Base-by-base conservation (phyloP, 2,888 invertebrate species). In the Imbricaverruca yamaguchii region DNA sequence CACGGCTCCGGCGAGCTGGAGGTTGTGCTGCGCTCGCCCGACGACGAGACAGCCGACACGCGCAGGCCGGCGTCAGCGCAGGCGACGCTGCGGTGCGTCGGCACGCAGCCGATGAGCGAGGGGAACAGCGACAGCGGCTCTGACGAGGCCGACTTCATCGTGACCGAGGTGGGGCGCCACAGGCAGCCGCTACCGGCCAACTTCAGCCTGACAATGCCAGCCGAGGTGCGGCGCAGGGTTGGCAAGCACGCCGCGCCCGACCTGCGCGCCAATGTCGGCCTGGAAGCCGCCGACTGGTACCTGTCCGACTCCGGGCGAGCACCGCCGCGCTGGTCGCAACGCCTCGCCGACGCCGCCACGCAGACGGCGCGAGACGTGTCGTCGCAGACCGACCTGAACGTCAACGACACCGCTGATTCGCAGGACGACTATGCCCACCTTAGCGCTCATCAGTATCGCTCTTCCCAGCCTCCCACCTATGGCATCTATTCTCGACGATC, bases 1-100 rank as follows among this genome's bases (percentile, higher is more conserved):
- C 74, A 74, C 55, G 74, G 74, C 9, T 55, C 74, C 10, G 74
- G 74, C 3, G 74, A 74, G 74, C 74, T 74, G 55, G 74, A 74
- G 74, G 74, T 55, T 21, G 53, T 74, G 18, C 74, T 53, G 53
- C 53, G 18, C 39, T 74, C 74, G 2, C 74, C 74, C 10, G 74
- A 74, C 10, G 74, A 59, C 15, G 59, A 59, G 59, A 15, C 15
- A 7, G 12, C 12, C 59, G 11, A 1, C 15, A 59, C 11, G 12
- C 1, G 55, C 4, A 21, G 21, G 74, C 1, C 15, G 18, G 12
- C 74, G 11, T 23, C 53, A 55, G 1, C 21, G 13, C 12, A 18
- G 39, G 7, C 69, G 65, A 3, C 65, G n/a, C 65, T 10, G 8
- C n/a, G 65, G 8, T 6, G n/a, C n/a, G 65, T 3, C 65, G 8